Evolutionary conservation across 2,113 vertebrate species (phyloP).

Genomic region (Gopherus evgoodei): DNA sequence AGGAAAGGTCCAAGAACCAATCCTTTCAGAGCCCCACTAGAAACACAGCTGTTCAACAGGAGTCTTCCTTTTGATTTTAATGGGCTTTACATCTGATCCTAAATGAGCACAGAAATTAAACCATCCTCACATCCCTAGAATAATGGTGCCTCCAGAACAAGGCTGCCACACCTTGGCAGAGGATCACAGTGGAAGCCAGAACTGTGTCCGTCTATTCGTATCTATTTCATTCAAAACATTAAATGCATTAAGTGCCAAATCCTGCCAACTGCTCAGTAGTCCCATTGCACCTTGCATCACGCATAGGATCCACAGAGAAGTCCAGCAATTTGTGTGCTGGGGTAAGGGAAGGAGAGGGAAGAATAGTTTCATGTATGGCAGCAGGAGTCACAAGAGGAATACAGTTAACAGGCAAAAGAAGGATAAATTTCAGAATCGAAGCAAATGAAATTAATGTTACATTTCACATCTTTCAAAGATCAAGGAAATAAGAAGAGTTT

Average conservation of each 20-base stretch:
- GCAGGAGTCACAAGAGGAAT: background rate
- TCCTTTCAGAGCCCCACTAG: background rate
- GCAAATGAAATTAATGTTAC: background rate
- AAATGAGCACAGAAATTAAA: background rate
- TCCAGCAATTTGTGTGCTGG: background rate
- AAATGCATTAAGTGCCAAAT: background rate
- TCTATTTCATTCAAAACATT: background rate
- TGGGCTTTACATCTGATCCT: too few relatives aligned
- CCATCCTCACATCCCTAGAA: background rate
- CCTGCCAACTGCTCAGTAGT: background rate
- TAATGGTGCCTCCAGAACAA: background rate
- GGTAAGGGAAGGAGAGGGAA: background rate
- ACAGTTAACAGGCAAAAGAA: background rate
- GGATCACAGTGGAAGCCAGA: background rate
- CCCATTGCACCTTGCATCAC: background rate
- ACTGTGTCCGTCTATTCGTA: background rate
- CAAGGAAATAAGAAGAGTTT: background rate
- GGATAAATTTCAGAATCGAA: background rate
- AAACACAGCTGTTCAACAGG: background rate
- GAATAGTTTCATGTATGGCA: background rate
- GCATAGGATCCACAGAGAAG: background rate
- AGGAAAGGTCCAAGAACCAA: too few relatives aligned
- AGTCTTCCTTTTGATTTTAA: background rate
- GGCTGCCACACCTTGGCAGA: background rate
- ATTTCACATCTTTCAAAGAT: background rate